Evolutionary conservation across 2,113 vertebrate genomes (phyloP).

Genomic region (Penelope pileata): DNA sequence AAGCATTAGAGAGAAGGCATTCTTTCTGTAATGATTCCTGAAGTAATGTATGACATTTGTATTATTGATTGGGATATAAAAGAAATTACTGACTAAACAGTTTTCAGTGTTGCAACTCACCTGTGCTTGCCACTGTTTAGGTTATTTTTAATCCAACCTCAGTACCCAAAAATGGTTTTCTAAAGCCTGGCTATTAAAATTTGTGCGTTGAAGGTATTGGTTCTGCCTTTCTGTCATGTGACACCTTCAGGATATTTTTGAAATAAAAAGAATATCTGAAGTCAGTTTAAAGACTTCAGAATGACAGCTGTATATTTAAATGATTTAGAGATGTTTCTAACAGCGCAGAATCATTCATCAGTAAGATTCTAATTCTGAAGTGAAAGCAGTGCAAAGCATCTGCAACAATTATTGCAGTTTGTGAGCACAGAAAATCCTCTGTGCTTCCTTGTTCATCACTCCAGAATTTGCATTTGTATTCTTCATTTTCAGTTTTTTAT

Average conservation of each 20-base stretch:
- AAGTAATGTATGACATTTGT: not conserved
- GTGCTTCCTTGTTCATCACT: conserved; percentile 6
- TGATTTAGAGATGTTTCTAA: not conserved
- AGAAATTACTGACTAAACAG: conserved; percentile 24
- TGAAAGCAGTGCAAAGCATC: conserved; percentile 25
- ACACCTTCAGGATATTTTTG: not conserved
- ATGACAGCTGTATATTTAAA: not conserved
- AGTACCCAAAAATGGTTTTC: not conserved
- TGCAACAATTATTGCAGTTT: conserved; percentile 45
- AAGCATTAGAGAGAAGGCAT: not conserved
- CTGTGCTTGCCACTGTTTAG: not conserved
- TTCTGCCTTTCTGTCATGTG: not conserved
- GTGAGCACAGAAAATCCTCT: conserved; percentile 26
- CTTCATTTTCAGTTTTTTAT: conserved; percentile 33
- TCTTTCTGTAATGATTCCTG: conserved; percentile 32
- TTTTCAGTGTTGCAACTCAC: not conserved
- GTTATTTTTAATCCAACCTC: not conserved
- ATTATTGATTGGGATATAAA: conserved; percentile 22
- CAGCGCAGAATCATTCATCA: not conserved
- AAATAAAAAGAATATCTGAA: not conserved
- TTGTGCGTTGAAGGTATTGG: not conserved
- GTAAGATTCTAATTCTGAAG: not conserved
- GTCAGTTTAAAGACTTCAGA: not conserved
- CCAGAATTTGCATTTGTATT: conserved; percentile 36
- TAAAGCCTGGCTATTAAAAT: not conserved